Percentiles rank a stretch among this genome's conserved stretches.
Evolutionary conservation across 2,888 invertebrate genomes (phyloP).

Genomic region (Caenorhabditis sp.): DNA sequence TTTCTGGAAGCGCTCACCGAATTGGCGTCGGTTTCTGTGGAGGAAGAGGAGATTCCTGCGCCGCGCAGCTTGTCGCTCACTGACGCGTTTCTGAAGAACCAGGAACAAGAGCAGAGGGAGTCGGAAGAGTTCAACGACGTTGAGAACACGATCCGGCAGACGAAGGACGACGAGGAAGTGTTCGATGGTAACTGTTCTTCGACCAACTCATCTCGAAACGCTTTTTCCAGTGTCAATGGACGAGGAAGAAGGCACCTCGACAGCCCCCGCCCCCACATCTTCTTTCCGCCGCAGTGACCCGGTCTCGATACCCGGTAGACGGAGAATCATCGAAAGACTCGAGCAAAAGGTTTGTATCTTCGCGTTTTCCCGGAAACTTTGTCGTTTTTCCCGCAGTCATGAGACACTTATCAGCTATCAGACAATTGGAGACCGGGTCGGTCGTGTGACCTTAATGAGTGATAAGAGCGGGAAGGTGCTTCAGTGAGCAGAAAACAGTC

Average conservation of each 20-base stretch:
- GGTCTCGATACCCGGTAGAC: not conserved
- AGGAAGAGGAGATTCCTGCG: slow-evolving; percentile 13
- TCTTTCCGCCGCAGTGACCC: not conserved
- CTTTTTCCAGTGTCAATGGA: slow-evolving; percentile 26
- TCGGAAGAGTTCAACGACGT: not conserved
- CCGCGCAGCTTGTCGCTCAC: slow-evolving; percentile 32
- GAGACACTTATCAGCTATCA: slow-evolving; percentile 11
- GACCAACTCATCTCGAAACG: not conserved
- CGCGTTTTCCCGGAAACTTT: slow-evolving; percentile 13
- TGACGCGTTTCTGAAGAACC: slow-evolving; percentile 19
- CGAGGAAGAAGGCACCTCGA: slow-evolving; percentile 5
- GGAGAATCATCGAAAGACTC: slow-evolving; percentile 3
- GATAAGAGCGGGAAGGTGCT: not conserved
- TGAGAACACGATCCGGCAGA: too few species aligned
- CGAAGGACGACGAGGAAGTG: slow-evolving; percentile 20
- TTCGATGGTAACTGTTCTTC: slow-evolving; percentile 25
- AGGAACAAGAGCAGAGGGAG: too few species aligned
- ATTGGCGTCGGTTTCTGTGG: not conserved
- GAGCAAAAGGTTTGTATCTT: slow-evolving; percentile 15
- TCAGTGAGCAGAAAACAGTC: slow-evolving; percentile 23
- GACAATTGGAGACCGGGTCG: not conserved
- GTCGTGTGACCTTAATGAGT: slow-evolving; percentile 40
- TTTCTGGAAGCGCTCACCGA: slow-evolving; percentile 33
- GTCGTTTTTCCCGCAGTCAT: slow-evolving; percentile 17
- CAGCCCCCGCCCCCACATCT: not conserved